Conservation (phyloP, 2,113 vertebrate genomes). For the Percina caprodes region DNA sequence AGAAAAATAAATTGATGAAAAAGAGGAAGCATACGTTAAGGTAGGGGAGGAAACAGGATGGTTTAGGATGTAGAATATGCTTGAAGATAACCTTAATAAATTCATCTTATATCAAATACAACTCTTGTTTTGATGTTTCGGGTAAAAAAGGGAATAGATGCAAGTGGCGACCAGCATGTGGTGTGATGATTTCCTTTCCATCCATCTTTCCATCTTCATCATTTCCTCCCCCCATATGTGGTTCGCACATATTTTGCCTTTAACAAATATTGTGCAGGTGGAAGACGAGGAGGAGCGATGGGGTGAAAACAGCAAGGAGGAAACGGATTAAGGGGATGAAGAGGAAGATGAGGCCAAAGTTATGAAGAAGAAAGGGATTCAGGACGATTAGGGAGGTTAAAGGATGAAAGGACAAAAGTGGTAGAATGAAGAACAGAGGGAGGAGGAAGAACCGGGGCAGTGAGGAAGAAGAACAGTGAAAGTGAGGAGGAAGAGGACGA, state of each 20-base stretch:
- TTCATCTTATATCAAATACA: background rate
- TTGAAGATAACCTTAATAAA: conserved; percentile 10
- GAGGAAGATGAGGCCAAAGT: background rate
- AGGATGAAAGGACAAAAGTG: background rate
- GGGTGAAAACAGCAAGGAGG: background rate
- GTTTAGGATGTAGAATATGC: conserved; percentile 21
- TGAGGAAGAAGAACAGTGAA: background rate
- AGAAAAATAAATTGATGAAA: conserved; percentile 17
- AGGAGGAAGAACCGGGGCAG: background rate
- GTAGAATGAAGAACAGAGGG: background rate
- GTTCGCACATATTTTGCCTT: too few species aligned
- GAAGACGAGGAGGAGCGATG: background rate
- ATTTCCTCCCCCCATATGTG: background rate
- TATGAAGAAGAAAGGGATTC: background rate
- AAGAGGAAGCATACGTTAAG: conserved; percentile 24
- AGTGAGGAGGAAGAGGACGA: background rate
- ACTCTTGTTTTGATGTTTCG: background rate
- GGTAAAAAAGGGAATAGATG: background rate
- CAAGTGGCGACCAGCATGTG: background rate
- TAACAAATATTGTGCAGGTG: too few species aligned
- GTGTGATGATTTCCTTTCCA: background rate
- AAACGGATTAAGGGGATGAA: background rate
- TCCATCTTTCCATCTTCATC: background rate
- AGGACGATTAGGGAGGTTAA: background rate
- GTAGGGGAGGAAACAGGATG: conserved; percentile 39